Percentiles rank a stretch among this genome's conserved stretches.
These are phyloP conservation scores for Carabus problematicus DNA, from an alignment of 2,888 invertebrate genomes.

Conservation along the genomic window DNA sequence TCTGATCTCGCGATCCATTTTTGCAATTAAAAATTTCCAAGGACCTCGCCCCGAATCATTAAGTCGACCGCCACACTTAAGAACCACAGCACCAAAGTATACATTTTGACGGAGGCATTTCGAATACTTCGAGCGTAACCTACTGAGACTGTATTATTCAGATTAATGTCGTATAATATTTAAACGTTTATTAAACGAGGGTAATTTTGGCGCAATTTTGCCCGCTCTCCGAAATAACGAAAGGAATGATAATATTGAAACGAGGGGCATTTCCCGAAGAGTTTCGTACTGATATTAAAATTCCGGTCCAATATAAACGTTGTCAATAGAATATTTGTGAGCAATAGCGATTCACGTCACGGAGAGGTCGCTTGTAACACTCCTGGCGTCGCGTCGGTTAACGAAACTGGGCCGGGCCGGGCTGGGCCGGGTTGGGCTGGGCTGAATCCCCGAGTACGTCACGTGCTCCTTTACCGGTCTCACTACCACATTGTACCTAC, in stretches of 20 bases:
- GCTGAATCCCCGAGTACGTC: conserved; percentile 4
- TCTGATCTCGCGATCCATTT: too few relatives aligned
- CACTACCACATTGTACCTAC: background rate
- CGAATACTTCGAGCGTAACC: background rate
- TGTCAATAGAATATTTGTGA: conserved; percentile 45
- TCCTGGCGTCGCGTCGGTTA: conserved; percentile 15
- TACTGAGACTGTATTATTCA: conserved; percentile 22
- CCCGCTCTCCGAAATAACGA: background rate
- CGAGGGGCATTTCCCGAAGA: conserved; percentile 21
- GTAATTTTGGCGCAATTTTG: too few relatives aligned
- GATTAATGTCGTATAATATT: conserved; percentile 33
- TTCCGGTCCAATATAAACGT: conserved; percentile 41
- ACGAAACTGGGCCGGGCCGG: background rate
- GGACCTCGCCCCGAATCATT: too few relatives aligned
- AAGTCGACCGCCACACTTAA: too few relatives aligned
- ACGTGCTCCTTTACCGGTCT: conserved; percentile 6
- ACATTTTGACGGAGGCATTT: too few relatives aligned
- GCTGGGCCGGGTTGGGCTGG: background rate
- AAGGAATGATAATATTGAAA: conserved; percentile 37
- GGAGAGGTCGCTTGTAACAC: conserved; percentile 37
- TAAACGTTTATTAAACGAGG: conserved; percentile 23
- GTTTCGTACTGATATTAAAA: conserved; percentile 35
- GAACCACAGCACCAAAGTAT: too few relatives aligned
- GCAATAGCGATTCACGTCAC: conserved; percentile 43
- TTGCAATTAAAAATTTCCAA: too few relatives aligned